A percentile compares a stretch with the other conserved stretches of the same genome.
Evolutionary conservation across 2,888 invertebrate species (phyloP).

Genomic region (Sesia apiformis): DNA sequence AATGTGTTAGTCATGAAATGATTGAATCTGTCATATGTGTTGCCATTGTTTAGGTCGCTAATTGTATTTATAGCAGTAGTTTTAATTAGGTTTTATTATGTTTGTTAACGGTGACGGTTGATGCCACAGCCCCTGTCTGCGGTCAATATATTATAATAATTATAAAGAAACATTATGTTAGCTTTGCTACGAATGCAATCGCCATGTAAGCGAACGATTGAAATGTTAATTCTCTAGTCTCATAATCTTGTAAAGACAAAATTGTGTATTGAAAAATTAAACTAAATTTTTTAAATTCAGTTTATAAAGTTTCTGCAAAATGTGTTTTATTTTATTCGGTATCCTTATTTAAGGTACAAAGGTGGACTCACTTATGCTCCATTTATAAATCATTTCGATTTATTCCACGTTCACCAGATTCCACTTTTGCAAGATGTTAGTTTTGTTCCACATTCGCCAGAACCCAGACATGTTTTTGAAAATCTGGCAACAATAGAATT

Average conservation of each 20-base stretch:
- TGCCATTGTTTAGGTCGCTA: constrained; percentile 66
- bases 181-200: constrained; percentile 48
- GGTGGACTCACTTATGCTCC: too few species aligned
- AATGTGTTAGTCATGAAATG: constrained; percentile 54
- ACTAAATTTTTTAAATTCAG: constrained; percentile 63
- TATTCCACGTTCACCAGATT: too few species aligned
- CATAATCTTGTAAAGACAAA: constrained; percentile 69
- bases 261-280: constrained; percentile 57
- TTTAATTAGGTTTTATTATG: constrained; percentile 38
- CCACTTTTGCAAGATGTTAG: too few species aligned
- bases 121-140: constrained; percentile 19
- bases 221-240: constrained; percentile 71
- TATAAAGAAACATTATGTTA: constrained; percentile 19
- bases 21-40: constrained; percentile 56
- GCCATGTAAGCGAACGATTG: constrained; percentile 51
- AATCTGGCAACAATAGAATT: too few species aligned
- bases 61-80: constrained; percentile 34
- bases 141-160: constrained; percentile 7
- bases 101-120: constrained; percentile 36
- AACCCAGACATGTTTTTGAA: too few species aligned
- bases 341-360: too few species aligned
- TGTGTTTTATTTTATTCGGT: constrained; percentile 29
- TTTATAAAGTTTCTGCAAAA: constrained; percentile 68
- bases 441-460: too few species aligned
- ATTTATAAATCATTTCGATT: too few species aligned